These are phyloP conservation scores for Micromussa lordhowensis DNA, from an alignment of 92 coral and sea anemone genomes.

Conservation along the genomic window DNA sequence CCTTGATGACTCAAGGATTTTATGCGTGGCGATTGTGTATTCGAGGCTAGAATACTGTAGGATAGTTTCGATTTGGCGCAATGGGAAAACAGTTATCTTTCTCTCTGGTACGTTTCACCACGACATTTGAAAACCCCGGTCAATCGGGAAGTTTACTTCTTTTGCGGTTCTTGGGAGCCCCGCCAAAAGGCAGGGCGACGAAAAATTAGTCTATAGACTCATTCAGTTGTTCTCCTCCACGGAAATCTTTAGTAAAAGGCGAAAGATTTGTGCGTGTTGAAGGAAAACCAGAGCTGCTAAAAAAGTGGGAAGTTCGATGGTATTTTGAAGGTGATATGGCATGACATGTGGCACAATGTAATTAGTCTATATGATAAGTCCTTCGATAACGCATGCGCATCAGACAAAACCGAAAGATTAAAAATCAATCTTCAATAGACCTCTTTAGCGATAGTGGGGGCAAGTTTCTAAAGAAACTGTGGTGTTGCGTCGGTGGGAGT, in stretches of 20 bases:
- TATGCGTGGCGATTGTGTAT: no score
- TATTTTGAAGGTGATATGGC: background rate
- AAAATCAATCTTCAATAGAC: no score
- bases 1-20: no score
- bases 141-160: background rate
- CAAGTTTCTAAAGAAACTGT: no score
- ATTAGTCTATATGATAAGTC: background rate
- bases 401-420: background rate
- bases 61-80: no score
- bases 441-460: no score
- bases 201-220: slow-evolving; percentile 97
- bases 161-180: slow-evolving; percentile 50
- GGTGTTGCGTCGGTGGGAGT: no score
- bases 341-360: background rate
- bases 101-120: no score
- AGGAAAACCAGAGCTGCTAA: slow-evolving; percentile 50
- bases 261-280: slow-evolving; percentile 73
- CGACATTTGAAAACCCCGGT: no score
- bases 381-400: background rate
- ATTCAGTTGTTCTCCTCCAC: slow-evolving; percentile 89
- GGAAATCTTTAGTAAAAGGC: slow-evolving; percentile 93
- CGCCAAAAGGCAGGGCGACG: slow-evolving; percentile 91
- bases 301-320: background rate
- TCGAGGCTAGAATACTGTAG: no score
- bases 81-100: no score